Evolutionary conservation across 2,113 vertebrate genomes (phyloP).

Genomic region (Poecile atricapillus): DNA sequence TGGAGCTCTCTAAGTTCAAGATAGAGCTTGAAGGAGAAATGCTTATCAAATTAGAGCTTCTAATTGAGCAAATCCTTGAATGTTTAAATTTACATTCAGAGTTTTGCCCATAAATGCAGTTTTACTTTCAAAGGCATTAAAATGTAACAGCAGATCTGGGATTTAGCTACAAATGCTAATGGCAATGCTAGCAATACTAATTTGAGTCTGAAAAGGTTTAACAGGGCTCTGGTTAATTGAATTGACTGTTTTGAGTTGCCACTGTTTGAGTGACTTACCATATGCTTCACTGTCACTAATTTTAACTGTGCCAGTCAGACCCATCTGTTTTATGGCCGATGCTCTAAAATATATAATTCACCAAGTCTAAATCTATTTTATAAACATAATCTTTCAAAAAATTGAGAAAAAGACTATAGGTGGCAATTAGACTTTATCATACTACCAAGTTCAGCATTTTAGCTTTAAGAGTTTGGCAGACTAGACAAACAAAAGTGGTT

Average conservation of each 20-base stretch:
- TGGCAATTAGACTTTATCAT: background rate
- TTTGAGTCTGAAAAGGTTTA: background rate
- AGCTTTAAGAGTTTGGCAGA: background rate
- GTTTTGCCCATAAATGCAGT: background rate
- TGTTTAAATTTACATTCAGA: background rate
- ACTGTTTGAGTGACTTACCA: background rate
- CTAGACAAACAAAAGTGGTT: background rate
- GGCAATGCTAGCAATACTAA: background rate
- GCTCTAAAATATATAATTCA: background rate
- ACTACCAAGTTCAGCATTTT: background rate
- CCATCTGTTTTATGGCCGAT: background rate
- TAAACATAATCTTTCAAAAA: background rate
- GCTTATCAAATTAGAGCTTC: background rate
- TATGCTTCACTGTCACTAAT: background rate
- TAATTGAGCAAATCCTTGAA: background rate
- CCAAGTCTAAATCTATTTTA: background rate
- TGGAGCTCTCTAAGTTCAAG: background rate
- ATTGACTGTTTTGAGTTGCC: background rate
- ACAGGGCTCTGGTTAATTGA: background rate
- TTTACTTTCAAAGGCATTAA: background rate
- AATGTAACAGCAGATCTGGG: background rate
- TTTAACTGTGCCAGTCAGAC: background rate
- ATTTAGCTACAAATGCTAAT: background rate
- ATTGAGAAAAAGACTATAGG: background rate
- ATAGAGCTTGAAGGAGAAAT: background rate